A percentile compares a stretch with the other conserved stretches of the same genome.
Evolutionary conservation across 2,888 invertebrate genomes (phyloP).

Genomic region (Trachelus stipa): DNA sequence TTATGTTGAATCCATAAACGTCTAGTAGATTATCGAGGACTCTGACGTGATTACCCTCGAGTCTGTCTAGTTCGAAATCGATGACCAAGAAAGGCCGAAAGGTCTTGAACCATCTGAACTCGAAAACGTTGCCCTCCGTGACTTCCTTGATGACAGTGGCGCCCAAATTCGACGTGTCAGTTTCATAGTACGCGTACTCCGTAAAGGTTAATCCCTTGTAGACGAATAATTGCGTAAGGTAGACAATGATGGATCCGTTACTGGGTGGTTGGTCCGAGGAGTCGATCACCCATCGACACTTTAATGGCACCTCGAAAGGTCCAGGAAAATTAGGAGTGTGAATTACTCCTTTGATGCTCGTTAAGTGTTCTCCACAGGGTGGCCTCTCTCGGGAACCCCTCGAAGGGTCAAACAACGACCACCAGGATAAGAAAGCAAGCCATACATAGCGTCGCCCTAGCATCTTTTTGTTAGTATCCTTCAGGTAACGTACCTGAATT

Average conservation of each 20-base stretch:
- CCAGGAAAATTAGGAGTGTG: conserved; percentile 88
- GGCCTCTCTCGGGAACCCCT: conserved; percentile 2
- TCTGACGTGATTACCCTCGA: conserved; percentile 86
- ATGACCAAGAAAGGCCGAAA: conserved; percentile 82
- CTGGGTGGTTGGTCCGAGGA: conserved; percentile 69
- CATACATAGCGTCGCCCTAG: neutral
- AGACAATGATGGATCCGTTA: conserved; percentile 83
- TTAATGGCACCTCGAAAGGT: conserved; percentile 83
- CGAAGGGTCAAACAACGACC: neutral
- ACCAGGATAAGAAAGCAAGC: neutral
- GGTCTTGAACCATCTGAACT: conserved; percentile 70
- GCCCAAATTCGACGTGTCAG: conserved; percentile 73
- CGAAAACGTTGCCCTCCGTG: conserved; percentile 80
- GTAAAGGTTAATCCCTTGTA: conserved; percentile 82
- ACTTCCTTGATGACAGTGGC: conserved; percentile 76
- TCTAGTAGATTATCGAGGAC: conserved; percentile 84
- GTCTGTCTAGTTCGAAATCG: conserved; percentile 77
- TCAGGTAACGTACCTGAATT: neutral
- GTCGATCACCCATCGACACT: conserved; percentile 90
- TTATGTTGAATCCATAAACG: conserved; percentile 93
- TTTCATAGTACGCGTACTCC: conserved; percentile 81
- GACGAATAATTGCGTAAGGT: conserved; percentile 89
- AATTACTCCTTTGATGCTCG: conserved; percentile 77
- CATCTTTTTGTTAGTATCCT: neutral
- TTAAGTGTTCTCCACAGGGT: conserved; percentile 76